Evolutionary conservation across 2,797 vertebrate species (phyloP).

Genomic region (Squalus acanthias): DNA sequence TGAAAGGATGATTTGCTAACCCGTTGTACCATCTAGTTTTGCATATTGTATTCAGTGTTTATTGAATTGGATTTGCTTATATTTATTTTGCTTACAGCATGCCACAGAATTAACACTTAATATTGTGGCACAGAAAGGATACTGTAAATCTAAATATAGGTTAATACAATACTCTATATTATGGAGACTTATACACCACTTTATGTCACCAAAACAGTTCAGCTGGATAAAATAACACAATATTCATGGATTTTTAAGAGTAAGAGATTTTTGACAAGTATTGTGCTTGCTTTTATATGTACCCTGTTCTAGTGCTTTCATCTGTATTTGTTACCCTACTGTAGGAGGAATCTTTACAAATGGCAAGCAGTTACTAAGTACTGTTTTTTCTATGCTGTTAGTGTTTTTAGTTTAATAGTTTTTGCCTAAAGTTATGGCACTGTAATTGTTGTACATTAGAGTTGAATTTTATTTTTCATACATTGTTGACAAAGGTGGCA

Average conservation of each 20-base stretch:
- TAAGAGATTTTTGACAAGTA: background rate
- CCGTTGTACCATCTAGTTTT: no score
- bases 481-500: no score
- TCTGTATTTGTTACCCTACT: background rate
- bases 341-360: no score
- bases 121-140: background rate
- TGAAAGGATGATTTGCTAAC: no score
- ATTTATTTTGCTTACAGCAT: background rate
- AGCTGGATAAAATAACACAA: background rate
- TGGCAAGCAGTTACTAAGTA: no score
- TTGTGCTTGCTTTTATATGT: background rate
- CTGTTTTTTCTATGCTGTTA: no score
- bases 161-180: background rate
- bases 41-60: no score
- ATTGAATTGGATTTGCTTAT: no score
- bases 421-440: background rate
- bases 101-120: background rate
- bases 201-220: no score
- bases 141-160: background rate
- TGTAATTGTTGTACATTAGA: background rate
- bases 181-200: background rate
- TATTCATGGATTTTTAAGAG: background rate
- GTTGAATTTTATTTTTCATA: background rate
- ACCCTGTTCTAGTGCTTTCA: background rate
- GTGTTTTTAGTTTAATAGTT: background rate